phyloP scores from a whole-genome alignment of 2,888 invertebrate genomes.

The Diaphora mendica region DNA sequence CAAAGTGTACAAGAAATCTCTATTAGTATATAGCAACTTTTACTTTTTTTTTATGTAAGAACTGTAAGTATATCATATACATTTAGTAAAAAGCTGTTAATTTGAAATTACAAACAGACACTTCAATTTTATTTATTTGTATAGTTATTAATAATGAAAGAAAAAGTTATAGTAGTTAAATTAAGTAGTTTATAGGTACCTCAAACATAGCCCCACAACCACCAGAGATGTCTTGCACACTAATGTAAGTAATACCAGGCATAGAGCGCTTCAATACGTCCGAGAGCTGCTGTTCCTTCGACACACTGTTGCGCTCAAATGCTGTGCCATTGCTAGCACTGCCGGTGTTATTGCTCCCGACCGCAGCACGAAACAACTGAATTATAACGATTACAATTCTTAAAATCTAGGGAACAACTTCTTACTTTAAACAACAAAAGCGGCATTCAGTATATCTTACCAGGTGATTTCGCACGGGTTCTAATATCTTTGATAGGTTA shows the following conservation, averaged over 20 bases:
- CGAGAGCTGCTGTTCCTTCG: slow-evolving; percentile 75
- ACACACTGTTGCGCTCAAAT: slow-evolving; percentile 69
- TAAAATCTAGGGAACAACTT: not conserved
- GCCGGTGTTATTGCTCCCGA: slow-evolving; percentile 46
- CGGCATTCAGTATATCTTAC: slow-evolving; percentile 53
- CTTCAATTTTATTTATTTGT: too few relatives aligned
- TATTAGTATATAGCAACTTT: not conserved
- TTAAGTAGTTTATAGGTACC: slow-evolving; percentile 60
- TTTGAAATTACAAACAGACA: too few relatives aligned
- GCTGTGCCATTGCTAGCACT: slow-evolving; percentile 54
- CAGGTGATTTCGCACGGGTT: slow-evolving; percentile 69
- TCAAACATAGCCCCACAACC: slow-evolving; percentile 95
- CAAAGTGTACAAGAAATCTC: not conserved
- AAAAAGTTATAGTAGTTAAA: not conserved
- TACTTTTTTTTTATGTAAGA: too few relatives aligned
- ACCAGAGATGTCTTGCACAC: slow-evolving; percentile 91
- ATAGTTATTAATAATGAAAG: too few relatives aligned
- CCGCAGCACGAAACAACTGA: slow-evolving; percentile 57
- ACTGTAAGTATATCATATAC: too few relatives aligned
- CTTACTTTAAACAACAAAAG: not conserved
- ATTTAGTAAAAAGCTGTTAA: too few relatives aligned
- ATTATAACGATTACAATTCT: slow-evolving; percentile 9
- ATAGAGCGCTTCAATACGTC: slow-evolving; percentile 75
- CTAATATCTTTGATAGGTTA: slow-evolving; percentile 67
- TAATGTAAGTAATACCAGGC: slow-evolving; percentile 88